These are phyloP conservation scores for Drosophila carrolli DNA, from an alignment of 1,140 invertebrate genomes.

Conservation along the genomic window DNA sequence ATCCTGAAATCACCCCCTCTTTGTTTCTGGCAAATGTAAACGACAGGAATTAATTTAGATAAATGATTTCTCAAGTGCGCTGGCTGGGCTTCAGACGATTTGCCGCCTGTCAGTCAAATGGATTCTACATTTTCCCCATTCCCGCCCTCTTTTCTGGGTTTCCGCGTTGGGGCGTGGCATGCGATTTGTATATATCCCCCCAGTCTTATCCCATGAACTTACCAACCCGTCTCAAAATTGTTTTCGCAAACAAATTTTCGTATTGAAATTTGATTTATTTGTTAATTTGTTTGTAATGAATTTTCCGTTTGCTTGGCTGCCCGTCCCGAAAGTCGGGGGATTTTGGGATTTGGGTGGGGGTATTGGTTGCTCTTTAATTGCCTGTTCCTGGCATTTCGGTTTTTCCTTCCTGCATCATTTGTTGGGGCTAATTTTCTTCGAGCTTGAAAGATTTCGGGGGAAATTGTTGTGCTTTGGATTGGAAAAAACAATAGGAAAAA, in stretches of 20 bases:
- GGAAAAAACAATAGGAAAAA: conserved; percentile 56
- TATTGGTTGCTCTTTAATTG: conserved; percentile 57
- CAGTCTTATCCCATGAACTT: conserved; percentile 8
- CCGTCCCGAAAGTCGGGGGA: conserved; percentile 30
- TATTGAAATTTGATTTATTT: conserved; percentile 85
- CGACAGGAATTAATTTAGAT: conserved; percentile 85
- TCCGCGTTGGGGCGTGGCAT: conserved; percentile 67
- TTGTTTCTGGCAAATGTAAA: conserved; percentile 82
- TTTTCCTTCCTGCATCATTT: conserved; percentile 71
- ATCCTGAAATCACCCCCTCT: not conserved
- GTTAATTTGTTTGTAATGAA: conserved; percentile 85
- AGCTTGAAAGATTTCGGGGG: conserved; percentile 29
- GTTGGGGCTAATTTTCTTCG: conserved; percentile 68
- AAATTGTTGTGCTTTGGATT: conserved; percentile 62
- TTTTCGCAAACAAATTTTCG: conserved; percentile 83
- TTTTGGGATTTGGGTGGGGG: conserved; percentile 1
- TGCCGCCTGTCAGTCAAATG: conserved; percentile 76
- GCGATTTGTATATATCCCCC: conserved; percentile 42
- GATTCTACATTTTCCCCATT: conserved; percentile 17
- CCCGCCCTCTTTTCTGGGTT: conserved; percentile 5
- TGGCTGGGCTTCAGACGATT: conserved; percentile 59
- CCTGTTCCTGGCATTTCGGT: conserved; percentile 73
- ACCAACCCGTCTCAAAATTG: conserved; percentile 73
- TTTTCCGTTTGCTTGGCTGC: conserved; percentile 79
- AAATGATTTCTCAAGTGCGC: conserved; percentile 84